Conservation (phyloP, 2,113 vertebrate species). For the Symphodus melops region DNA sequence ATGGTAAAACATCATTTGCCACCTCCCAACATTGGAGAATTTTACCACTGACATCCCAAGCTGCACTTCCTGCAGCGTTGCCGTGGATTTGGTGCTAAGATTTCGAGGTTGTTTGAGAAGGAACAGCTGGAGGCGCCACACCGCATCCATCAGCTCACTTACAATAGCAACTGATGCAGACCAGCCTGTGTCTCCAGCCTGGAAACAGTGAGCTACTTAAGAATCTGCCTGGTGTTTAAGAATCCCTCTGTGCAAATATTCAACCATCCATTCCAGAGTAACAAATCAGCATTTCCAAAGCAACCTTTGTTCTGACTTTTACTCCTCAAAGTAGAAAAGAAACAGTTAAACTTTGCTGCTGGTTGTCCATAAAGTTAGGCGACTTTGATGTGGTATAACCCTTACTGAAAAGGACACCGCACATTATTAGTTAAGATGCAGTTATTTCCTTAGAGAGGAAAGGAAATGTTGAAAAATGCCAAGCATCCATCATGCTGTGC, state of each 20-base stretch:
- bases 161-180: constrained; percentile 63
- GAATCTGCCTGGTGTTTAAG: constrained; percentile 67
- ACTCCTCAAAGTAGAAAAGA: constrained; percentile 1
- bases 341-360: constrained; percentile 6
- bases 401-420: constrained; percentile 12
- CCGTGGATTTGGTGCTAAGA: constrained; percentile 62
- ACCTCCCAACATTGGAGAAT: constrained; percentile 29
- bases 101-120: constrained; percentile 69
- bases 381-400: not conserved
- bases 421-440: constrained; percentile 31
- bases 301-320: constrained; percentile 32
- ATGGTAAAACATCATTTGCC: not conserved
- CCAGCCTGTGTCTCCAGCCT: constrained; percentile 37
- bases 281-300: constrained; percentile 54
- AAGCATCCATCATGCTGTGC: constrained; percentile 61
- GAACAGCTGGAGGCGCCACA: constrained; percentile 76
- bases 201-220: constrained; percentile 55
- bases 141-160: constrained; percentile 73
- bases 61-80: constrained; percentile 66
- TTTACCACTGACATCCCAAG: constrained; percentile 24
- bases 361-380: constrained; percentile 13
- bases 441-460: constrained; percentile 29
- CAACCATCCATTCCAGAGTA: constrained; percentile 54
- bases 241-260: constrained; percentile 76
- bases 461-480: constrained; percentile 69